These are phyloP conservation scores for Dusona sp. DNA, from an alignment of 2,888 invertebrate genomes.

Conservation along the genomic window DNA sequence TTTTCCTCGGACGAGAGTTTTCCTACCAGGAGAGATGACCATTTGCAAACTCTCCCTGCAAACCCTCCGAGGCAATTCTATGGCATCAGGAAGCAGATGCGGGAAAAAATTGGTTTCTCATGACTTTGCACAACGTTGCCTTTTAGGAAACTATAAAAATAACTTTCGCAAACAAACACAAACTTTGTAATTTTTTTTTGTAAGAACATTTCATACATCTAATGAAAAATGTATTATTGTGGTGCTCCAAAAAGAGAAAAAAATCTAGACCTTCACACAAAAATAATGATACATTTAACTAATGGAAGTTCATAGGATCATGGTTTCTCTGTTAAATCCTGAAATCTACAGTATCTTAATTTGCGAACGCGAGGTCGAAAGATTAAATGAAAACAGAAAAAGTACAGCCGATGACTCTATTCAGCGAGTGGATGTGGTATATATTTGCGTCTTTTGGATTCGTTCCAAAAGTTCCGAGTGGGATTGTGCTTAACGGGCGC, in stretches of 20 bases:
- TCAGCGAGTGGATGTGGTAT: conserved; percentile 15
- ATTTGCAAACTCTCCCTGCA: neutral
- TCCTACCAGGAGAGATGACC: conserved; percentile 16
- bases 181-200: neutral
- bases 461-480: conserved; percentile 60
- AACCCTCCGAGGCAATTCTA: neutral
- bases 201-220: neutral
- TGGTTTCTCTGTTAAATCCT: conserved; percentile 8
- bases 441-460: conserved; percentile 54
- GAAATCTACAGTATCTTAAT: neutral
- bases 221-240: neutral
- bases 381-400: conserved; percentile 15
- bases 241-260: neutral
- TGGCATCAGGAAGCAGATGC: conserved; percentile 1
- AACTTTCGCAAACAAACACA: neutral
- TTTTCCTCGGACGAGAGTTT: conserved; percentile 22
- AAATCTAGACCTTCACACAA: neutral
- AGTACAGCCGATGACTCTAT: conserved; percentile 42
- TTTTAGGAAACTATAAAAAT: conserved; percentile 17
- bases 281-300: conserved; percentile 27
- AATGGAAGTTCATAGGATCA: conserved; percentile 24
- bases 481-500: conserved; percentile 36
- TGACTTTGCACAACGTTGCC: neutral
- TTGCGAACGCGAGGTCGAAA: conserved; percentile 31
- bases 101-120: neutral